Base-by-base conservation (phyloP, 2,113 vertebrate genomes). In the Platichthys stellatus region DNA sequence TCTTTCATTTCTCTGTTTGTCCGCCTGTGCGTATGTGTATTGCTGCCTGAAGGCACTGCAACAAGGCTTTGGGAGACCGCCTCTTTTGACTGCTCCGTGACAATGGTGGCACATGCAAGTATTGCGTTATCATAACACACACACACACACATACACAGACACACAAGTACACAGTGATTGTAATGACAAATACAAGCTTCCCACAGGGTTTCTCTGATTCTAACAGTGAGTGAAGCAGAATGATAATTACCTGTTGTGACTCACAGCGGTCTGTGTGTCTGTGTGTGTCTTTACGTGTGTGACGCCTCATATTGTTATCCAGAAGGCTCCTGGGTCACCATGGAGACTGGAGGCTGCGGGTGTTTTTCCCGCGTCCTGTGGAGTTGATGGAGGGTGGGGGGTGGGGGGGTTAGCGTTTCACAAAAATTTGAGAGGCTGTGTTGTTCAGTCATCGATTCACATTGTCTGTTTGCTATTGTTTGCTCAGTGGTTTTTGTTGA, bases 291-390 rank as follows among this genome's bases (percentile, higher is more conserved):
- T 49, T 63, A 35, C 63, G n/a, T 53, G 56, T 56, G 53, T 38
- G 28, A 58, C n/a, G 40, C 21, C 49, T 83, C 49, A 64, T 71
- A 40, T 67, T 69, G 59, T 71, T 49, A 43, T 77, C 58, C 68
- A 69, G 74, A 69, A 80, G 73, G 70, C 14, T 75, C 53, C 62
- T 5, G 63, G 72, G 63, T 86, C 75, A 80, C 82, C 75, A 86
- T 87, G 63, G 81, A 79, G 75, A 89, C 80, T 17, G 26, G 51
- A 69, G 68, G 74, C 51, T 67, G 31, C 31, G 31, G 31, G 31
- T 31, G 31, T 31, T 31, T 1, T 31, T 7, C 31, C 31, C 6
- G 31, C 6, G 31, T 31, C 31, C 31, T 31, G 49, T 31, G 20
- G 57, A 72, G 54, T 45, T 24, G 31, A 31, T 31, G 21, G 38